Evolutionary conservation across 2,888 invertebrate genomes (phyloP).

Genomic region (Pseudolycoriella hygida): DNA sequence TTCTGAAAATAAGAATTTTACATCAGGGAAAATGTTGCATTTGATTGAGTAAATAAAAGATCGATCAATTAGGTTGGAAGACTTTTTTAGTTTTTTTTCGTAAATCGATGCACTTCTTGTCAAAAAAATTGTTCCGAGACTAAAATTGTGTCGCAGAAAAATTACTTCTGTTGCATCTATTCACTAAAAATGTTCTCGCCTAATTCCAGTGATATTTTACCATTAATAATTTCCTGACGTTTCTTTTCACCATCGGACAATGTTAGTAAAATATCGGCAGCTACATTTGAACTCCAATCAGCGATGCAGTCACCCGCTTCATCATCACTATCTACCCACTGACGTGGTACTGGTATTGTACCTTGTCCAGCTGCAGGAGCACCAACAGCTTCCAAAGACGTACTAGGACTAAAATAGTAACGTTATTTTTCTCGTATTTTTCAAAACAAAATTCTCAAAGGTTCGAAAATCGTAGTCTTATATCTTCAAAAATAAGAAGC

Average conservation of each 20-base stretch:
- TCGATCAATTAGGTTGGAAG: too few relatives aligned
- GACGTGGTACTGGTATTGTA: slow-evolving; percentile 15
- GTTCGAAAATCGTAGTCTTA: background rate
- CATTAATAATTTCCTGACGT: slow-evolving; percentile 82
- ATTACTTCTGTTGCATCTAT: too few relatives aligned
- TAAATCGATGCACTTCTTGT: background rate
- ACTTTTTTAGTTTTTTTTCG: too few relatives aligned
- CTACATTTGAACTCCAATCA: slow-evolving; percentile 60
- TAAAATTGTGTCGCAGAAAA: background rate
- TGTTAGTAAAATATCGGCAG: slow-evolving; percentile 52
- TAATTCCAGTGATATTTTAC: slow-evolving; percentile 29
- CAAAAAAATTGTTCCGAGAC: slow-evolving; percentile 6
- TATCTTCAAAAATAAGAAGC: background rate
- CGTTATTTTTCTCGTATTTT: too few relatives aligned
- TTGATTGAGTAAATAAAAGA: too few relatives aligned
- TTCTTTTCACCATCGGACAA: slow-evolving; percentile 71
- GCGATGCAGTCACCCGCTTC: slow-evolving; percentile 40
- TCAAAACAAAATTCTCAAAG: background rate
- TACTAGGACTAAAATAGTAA: slow-evolving; percentile 52
- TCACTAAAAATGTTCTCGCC: background rate
- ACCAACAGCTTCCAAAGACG: slow-evolving; percentile 49
- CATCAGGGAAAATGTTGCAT: too few relatives aligned
- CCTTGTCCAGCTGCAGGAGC: slow-evolving; percentile 15
- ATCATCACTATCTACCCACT: slow-evolving; percentile 25
- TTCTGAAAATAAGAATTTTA: slow-evolving; percentile 29